phyloP scores from a whole-genome alignment of 2,797 vertebrate species.

The Natrix natrix region DNA sequence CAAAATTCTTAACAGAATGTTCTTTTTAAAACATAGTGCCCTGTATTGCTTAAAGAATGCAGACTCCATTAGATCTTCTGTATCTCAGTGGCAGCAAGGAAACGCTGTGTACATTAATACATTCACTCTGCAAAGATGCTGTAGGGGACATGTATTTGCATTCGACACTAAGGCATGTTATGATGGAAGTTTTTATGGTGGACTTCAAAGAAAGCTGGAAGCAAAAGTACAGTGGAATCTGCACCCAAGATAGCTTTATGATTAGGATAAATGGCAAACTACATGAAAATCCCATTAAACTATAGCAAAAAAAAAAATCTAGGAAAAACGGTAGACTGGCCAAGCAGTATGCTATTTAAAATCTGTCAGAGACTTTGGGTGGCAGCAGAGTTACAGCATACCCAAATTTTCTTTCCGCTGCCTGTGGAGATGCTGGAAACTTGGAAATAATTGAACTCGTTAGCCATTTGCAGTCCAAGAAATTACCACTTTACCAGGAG shows the following conservation, averaged over 20 bases:
- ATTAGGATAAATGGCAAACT: conserved; percentile 54
- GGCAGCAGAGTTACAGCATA: background rate
- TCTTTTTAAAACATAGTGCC: conserved; percentile 54
- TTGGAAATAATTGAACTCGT: background rate
- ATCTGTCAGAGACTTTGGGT: conserved; percentile 20
- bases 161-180: conserved; percentile 44
- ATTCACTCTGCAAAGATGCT: conserved; percentile 50
- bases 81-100: conserved; percentile 51
- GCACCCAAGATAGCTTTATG: conserved; percentile 38
- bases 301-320: conserved; percentile 35
- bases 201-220: conserved; percentile 53
- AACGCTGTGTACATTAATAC: conserved; percentile 61
- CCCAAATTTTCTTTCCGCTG: background rate
- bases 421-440: conserved; percentile 14
- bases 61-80: conserved; percentile 54
- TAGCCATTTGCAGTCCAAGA: background rate
- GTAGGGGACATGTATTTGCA: conserved; percentile 63
- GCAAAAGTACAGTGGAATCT: conserved; percentile 51
- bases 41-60: conserved; percentile 52
- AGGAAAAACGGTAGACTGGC: conserved; percentile 27
- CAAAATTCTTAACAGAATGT: conserved; percentile 61
- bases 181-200: conserved; percentile 62
- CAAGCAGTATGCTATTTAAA: conserved; percentile 13
- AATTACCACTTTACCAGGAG: rapidly evolving
- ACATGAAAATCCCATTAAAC: conserved; percentile 46